These are phyloP conservation scores for Acanthiza pusilla DNA, from an alignment of 2,797 vertebrate genomes.

Conservation along the genomic window DNA sequence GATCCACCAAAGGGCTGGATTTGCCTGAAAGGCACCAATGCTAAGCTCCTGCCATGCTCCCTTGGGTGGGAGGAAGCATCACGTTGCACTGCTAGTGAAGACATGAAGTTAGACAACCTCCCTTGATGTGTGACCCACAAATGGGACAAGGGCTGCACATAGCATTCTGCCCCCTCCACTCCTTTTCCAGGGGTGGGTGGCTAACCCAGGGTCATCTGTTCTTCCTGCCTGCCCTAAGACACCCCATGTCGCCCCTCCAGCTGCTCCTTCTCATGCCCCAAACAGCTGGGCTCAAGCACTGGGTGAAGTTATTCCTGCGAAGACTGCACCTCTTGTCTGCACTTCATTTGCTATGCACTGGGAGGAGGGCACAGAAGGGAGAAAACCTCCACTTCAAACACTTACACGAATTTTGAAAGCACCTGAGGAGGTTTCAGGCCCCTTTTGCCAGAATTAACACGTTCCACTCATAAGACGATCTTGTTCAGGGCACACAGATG, in stretches of 20 bases:
- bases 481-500: fast-evolving
- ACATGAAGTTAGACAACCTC: background rate
- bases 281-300: fast-evolving
- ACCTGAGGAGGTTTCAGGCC: background rate
- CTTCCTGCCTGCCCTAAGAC: background rate
- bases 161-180: background rate
- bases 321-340: background rate
- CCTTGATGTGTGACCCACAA: background rate
- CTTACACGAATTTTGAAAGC: background rate
- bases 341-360: background rate
- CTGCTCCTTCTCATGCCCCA: background rate
- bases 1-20: background rate
- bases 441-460: background rate
- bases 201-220: background rate
- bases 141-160: background rate
- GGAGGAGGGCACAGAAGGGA: background rate
- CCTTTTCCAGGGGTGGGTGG: fast-evolving
- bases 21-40: background rate
- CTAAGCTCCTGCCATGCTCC: background rate
- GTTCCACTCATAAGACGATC: background rate
- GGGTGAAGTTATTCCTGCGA: background rate
- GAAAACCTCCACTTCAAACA: background rate
- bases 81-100: background rate
- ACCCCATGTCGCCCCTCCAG: background rate
- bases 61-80: background rate